Evolutionary conservation across 2,797 vertebrate species (phyloP).

Genomic region (Triplophysa bombifrons): DNA sequence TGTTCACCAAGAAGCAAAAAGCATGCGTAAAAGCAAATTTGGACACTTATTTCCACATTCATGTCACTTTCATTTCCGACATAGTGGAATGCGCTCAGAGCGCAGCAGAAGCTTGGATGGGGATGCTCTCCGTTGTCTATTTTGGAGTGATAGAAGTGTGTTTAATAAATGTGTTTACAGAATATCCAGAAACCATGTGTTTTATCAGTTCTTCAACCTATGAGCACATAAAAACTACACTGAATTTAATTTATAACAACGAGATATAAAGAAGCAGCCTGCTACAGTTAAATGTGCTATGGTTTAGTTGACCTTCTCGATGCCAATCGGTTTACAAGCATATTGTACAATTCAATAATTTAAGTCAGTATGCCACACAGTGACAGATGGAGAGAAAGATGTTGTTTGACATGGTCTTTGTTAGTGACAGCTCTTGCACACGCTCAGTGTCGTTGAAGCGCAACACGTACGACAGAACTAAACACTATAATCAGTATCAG

Average conservation of each 20-base stretch:
- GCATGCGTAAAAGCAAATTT: background rate
- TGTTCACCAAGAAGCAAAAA: background rate
- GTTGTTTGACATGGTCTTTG: background rate
- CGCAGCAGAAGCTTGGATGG: background rate
- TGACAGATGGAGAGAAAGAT: constrained; percentile 20
- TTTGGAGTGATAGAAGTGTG: background rate
- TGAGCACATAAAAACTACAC: background rate
- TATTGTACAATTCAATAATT: background rate
- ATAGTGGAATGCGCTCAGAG: background rate
- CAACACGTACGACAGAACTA: constrained; percentile 31
- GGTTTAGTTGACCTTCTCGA: background rate
- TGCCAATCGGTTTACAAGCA: background rate
- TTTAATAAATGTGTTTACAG: constrained; percentile 6
- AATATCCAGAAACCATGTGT: background rate
- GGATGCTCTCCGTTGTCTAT: background rate
- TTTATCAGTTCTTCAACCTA: background rate
- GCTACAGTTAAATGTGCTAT: background rate
- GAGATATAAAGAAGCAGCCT: background rate
- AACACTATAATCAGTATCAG: background rate
- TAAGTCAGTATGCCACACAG: background rate
- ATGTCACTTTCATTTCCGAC: constrained; percentile 6
- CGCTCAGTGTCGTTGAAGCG: constrained; percentile 8
- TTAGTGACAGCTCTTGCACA: background rate
- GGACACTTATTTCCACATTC: background rate
- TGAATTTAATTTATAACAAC: background rate